Evolutionary conservation across 1,140 invertebrate species (phyloP), one percentile per base, ranked within the genome.

Genomic region (Caenorhabditis brenneri): DNA sequence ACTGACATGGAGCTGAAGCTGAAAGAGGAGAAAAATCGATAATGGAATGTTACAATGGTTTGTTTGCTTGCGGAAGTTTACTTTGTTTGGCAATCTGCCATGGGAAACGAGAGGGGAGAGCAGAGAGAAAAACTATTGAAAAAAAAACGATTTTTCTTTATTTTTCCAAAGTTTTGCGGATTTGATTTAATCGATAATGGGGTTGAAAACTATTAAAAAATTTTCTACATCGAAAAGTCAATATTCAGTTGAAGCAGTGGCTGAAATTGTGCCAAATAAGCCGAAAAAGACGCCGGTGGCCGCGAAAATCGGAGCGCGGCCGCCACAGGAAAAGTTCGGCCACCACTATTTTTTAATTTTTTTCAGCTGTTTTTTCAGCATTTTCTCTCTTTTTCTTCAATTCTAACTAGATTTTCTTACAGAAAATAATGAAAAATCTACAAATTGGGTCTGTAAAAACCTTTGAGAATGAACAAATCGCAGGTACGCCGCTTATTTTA

Each of bases 381-480:
- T 58, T 58, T 58, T 58, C 15, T 27, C n/a, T 27, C 24, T 29
- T 24, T 27, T n/a, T n/a, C n/a, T n/a, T n/a, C n/a, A n/a, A n/a
- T n/a, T n/a, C n/a, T n/a, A 24, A 12, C 24, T 10, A 12, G 19
- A 74, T 22, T 74, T 74, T 74, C n/a, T 74, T 74, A n/a, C 65
- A 74, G 65, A 42, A 46, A 24, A 42, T 15, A 4, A 74, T 74
- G 65, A 74, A 74, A 74, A 74, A 74, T 42, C 65, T 74, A 24
- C 65, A 74, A 46, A 74, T 74, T 74, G 65, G 65, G n/a, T 19
- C 22, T 39, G 65, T 74, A 4, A 74, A 74, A 74, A 74, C 65
- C 2, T 74, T 74, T 42, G 65, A 74, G 33, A 42, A 42, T 24
- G 1, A 19, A 24, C 6, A 74, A 46, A 42, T 74, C 36, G 36